A percentile compares a stretch with the other conserved stretches of the same genome.
Evolutionary conservation across 2,888 invertebrate species (phyloP).

Genomic region (Leptinotarsa rubiginosa): DNA sequence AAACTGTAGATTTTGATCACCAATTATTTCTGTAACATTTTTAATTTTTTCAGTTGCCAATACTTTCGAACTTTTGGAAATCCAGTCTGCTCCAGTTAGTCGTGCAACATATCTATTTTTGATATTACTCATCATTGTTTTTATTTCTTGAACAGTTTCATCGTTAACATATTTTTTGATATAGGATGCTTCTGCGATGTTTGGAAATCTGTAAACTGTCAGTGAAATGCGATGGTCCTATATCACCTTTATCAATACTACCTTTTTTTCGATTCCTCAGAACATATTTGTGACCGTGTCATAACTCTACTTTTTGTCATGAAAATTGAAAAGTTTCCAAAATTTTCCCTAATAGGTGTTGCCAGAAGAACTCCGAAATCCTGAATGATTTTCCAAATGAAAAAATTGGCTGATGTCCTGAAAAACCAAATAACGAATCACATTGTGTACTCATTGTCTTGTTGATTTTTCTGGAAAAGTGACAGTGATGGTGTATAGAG

Average conservation of each 20-base stretch:
- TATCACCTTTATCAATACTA: not conserved
- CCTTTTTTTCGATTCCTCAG: conserved; percentile 24
- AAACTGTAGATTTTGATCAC: conserved; percentile 19
- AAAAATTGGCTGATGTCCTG: conserved; percentile 30
- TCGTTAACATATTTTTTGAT: conserved; percentile 6
- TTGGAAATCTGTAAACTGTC: conserved; percentile 29
- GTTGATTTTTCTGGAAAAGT: too few relatives aligned
- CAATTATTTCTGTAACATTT: conserved; percentile 21
- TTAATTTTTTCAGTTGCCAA: conserved; percentile 22
- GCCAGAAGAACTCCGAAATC: conserved; percentile 32
- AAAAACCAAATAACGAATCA: not conserved
- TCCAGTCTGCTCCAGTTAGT: conserved; percentile 28
- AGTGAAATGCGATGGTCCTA: not conserved
- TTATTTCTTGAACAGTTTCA: conserved; percentile 18
- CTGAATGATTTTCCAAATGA: conserved; percentile 37
- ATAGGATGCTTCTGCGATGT: conserved; percentile 27
- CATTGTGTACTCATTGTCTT: too few relatives aligned
- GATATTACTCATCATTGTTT: conserved; percentile 22
- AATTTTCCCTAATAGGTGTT: conserved; percentile 29
- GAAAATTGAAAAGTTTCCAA: conserved; percentile 27
- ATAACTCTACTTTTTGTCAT: not conserved
- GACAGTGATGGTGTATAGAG: too few relatives aligned
- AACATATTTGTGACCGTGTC: conserved; percentile 22
- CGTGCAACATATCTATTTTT: conserved; percentile 15
- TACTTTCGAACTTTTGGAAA: conserved; percentile 23